phyloP scores from a whole-genome alignment of 2,888 invertebrate species.

The Drosophila nr. fundita region DNA sequence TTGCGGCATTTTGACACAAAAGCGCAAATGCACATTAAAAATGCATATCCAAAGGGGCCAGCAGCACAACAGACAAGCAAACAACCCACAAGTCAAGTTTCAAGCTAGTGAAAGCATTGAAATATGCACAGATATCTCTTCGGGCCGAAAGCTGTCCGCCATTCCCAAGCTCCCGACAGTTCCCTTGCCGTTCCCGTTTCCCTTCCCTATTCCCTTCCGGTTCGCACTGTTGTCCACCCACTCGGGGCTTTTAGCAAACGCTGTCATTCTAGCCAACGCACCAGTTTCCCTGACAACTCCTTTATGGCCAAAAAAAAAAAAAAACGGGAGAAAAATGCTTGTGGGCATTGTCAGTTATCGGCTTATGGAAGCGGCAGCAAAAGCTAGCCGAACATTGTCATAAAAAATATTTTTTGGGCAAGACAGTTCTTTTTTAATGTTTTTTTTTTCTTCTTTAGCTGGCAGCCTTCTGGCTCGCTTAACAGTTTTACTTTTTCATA shows the following conservation, averaged over 20 bases:
- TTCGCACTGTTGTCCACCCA: slow-evolving; percentile 8
- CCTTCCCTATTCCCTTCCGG: neutral
- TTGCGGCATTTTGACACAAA: slow-evolving; percentile 76
- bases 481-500: slow-evolving; percentile 43
- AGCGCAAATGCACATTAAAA: slow-evolving; percentile 79
- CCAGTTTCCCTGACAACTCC: slow-evolving; percentile 75
- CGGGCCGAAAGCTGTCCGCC: slow-evolving; percentile 37
- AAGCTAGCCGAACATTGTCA: slow-evolving; percentile 62
- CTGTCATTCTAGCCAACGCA: slow-evolving; percentile 67
- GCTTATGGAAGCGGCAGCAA: slow-evolving; percentile 56
- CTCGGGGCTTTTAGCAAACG: slow-evolving; percentile 15
- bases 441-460: slow-evolving; percentile 3
- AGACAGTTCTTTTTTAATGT: slow-evolving; percentile 28
- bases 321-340: slow-evolving; percentile 60
- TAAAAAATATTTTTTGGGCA: slow-evolving; percentile 63
- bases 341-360: slow-evolving; percentile 79
- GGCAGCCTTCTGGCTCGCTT: slow-evolving; percentile 41
- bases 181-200: no score
- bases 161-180: slow-evolving; percentile 1
- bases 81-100: slow-evolving; percentile 70
- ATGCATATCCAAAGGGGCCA: slow-evolving; percentile 72
- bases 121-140: slow-evolving; percentile 76
- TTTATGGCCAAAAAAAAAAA: slow-evolving; percentile 65
- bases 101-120: slow-evolving; percentile 72
- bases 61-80: slow-evolving; percentile 23